Conservation (phyloP, 2,113 vertebrate species). For the Lates calcarifer region DNA sequence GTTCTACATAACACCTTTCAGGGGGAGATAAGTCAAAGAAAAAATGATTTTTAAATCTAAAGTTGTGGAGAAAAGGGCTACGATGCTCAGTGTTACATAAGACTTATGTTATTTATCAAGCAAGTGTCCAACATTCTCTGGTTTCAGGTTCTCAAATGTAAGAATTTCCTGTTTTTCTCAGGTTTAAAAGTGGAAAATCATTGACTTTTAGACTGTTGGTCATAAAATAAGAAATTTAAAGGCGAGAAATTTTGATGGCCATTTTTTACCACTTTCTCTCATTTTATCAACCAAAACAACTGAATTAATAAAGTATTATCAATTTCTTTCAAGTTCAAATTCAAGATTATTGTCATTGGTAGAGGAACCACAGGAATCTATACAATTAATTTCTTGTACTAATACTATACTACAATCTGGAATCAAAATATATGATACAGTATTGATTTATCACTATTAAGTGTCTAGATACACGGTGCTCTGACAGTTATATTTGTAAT, state of each 20-base stretch:
- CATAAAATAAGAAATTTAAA: too few species aligned
- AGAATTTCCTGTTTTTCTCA: neutral
- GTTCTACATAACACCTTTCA: neutral
- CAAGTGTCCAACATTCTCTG: neutral
- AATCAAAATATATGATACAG: neutral
- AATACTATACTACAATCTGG: neutral
- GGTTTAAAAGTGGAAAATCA: neutral
- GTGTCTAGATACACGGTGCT: too few species aligned
- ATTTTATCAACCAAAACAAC: neutral
- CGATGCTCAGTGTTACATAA: neutral
- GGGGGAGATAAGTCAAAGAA: neutral
- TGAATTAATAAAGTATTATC: neutral
- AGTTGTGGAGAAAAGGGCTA: neutral
- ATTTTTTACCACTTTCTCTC: neutral
- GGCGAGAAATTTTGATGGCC: too few species aligned
- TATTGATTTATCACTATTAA: too few species aligned
- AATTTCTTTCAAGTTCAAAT: too few species aligned
- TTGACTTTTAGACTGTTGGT: too few species aligned
- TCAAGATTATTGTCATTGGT: too few species aligned
- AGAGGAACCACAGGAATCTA: neutral
- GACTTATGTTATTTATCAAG: neutral
- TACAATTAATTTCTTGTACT: neutral
- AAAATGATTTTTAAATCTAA: neutral
- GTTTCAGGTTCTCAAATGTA: neutral
- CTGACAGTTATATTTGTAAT: too few species aligned